These are phyloP conservation scores for Perizoma flavofasciatum DNA, from an alignment of 2,888 invertebrate genomes.

Conservation along the genomic window DNA sequence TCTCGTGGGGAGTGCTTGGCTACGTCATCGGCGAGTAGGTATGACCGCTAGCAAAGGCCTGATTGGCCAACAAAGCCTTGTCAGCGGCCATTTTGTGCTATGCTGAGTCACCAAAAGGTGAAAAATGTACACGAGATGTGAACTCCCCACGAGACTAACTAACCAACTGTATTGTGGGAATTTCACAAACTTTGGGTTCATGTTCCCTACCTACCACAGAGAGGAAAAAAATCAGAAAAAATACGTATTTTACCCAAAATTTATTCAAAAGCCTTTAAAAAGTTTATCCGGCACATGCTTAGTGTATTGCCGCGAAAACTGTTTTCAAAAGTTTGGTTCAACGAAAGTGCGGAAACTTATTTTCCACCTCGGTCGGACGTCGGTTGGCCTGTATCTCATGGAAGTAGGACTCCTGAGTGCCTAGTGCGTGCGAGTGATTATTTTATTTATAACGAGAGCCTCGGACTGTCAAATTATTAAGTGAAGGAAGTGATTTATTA, in stretches of 20 bases:
- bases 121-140: constrained; percentile 84
- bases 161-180: constrained; percentile 83
- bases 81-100: constrained; percentile 86
- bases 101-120: constrained; percentile 86
- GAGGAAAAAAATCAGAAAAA: constrained; percentile 52
- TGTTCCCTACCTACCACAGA: constrained; percentile 71
- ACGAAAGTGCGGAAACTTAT: constrained; percentile 58
- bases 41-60: constrained; percentile 59
- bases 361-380: constrained; percentile 43
- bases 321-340: constrained; percentile 59
- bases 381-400: constrained; percentile 54
- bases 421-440: constrained; percentile 44
- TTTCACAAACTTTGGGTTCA: constrained; percentile 84
- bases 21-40: constrained; percentile 77
- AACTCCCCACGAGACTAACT: constrained; percentile 85
- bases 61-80: constrained; percentile 80
- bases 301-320: constrained; percentile 57
- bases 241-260: constrained; percentile 46
- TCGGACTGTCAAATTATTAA: constrained; percentile 68
- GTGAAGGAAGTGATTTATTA: constrained; percentile 52
- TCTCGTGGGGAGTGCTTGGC: constrained; percentile 76
- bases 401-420: constrained; percentile 46
- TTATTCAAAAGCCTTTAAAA: constrained; percentile 33
- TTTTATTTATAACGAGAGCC: constrained; percentile 40
- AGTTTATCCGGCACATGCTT: constrained; percentile 16